Percentiles rank a stretch among this genome's conserved stretches.
phyloP scores from a whole-genome alignment of 1,140 invertebrate genomes.

The Coelopa frigida region DNA sequence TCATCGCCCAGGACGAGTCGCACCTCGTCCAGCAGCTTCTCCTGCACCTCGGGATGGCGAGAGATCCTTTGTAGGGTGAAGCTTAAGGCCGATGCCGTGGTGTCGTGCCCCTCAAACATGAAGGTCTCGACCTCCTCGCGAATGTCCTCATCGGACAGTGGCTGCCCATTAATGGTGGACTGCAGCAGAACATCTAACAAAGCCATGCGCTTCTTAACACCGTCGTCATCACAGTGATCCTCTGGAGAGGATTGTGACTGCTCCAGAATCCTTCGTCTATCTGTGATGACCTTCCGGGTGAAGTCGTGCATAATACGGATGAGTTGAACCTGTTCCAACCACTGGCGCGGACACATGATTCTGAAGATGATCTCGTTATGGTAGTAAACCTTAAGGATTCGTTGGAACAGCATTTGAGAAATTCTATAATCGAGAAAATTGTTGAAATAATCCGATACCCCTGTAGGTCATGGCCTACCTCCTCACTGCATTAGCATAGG shows the following conservation, averaged over 20 bases:
- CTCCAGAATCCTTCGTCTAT: slow-evolving; percentile 29
- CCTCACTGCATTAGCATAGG: slow-evolving; percentile 64
- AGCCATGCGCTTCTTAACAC: slow-evolving; percentile 50
- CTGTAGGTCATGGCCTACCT: no score
- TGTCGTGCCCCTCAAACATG: slow-evolving; percentile 54
- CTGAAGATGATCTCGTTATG: slow-evolving; percentile 30
- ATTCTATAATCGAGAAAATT: slow-evolving; percentile 25
- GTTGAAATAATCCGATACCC: no score
- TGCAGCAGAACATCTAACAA: slow-evolving; percentile 64
- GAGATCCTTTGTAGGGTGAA: slow-evolving; percentile 28
- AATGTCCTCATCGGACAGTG: slow-evolving; percentile 56
- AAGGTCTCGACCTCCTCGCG: slow-evolving; percentile 62
- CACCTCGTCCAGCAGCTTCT: slow-evolving; percentile 38
- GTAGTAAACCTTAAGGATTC: slow-evolving; percentile 24
- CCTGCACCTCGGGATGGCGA: slow-evolving; percentile 26
- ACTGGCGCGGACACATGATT: slow-evolving; percentile 33
- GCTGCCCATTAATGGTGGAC: slow-evolving; percentile 46
- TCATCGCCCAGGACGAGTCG: slow-evolving; percentile 43
- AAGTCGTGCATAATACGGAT: slow-evolving; percentile 61
- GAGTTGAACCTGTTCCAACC: slow-evolving; percentile 48
- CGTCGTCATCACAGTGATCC: no score
- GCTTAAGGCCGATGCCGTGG: slow-evolving; percentile 29
- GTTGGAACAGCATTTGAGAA: slow-evolving; percentile 25
- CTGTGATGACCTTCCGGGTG: slow-evolving; percentile 53
- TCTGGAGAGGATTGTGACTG: no score